Evolutionary conservation across 2,888 invertebrate genomes (phyloP), one percentile per base, ranked within the genome.

Genomic region (Synergus umbraculus): DNA sequence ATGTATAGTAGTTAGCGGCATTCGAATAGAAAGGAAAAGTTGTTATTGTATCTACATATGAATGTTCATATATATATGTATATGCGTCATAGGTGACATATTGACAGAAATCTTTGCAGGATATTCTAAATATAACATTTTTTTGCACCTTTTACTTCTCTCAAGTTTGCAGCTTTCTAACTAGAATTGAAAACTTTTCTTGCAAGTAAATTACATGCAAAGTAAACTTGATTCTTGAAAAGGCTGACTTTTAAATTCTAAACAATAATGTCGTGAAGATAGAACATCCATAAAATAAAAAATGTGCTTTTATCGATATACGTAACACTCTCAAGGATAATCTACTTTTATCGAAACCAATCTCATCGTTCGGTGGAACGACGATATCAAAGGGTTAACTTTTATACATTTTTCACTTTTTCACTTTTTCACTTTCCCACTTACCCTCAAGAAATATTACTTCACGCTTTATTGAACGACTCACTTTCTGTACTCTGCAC

Each of bases 341-440:
- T 49, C 15, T 7, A 9, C n/a, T 54, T 54, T 54, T 9, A 54
- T 54, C n/a, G 54, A n/a, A 54, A 54, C 9, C n/a, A 54, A 54
- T 54, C 54, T 54, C 54, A 18, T 54, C 54, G 54, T 54, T 54
- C 54, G n/a, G n/a, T n/a, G 54, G n/a, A 54, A n/a, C 3, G 54
- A 54, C n/a, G 49, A 54, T n/a, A 54, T 54, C n/a, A 54, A n/a
- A 54, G 54, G n/a, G n/a, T n/a, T 54, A 54, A n/a, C 54, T 54
- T 54, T 7, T 8, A n/a, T 54, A 54, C 13, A 8, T 54, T 49
- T 54, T n/a, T 54, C 7, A 0, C n/a, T 54, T 54, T 54, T 54
- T 54, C 7, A 0, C n/a, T 54, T 54, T 54, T 54, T 54, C 2
- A n/a, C 54, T 54, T 54, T 54, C 54, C 54, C 9, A n/a, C 2